phyloP scores from a whole-genome alignment of 2,888 invertebrate species.

The Lasioglossum pauxillum region DNA sequence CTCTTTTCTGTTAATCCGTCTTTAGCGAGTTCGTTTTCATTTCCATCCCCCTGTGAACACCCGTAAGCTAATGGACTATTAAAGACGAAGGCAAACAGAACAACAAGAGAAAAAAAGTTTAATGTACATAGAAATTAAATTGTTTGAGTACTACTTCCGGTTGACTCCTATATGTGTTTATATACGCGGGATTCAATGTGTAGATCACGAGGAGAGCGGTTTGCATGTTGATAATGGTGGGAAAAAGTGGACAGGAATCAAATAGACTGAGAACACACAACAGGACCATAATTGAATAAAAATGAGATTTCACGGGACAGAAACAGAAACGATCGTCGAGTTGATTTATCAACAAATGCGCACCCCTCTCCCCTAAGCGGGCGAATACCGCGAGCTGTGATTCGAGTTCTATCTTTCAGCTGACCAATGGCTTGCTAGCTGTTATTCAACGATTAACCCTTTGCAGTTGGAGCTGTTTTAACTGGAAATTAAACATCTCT shows the following conservation, averaged over 20 bases:
- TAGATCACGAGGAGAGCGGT: slow-evolving; percentile 63
- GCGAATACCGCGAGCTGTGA: slow-evolving; percentile 74
- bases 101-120: slow-evolving; percentile 34
- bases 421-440: slow-evolving; percentile 64
- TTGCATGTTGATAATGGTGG: slow-evolving; percentile 51
- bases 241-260: neutral
- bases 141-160: slow-evolving; percentile 75
- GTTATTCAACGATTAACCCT: slow-evolving; percentile 66
- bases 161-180: slow-evolving; percentile 67
- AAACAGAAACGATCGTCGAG: slow-evolving; percentile 24
- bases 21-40: slow-evolving; percentile 67
- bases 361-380: slow-evolving; percentile 62
- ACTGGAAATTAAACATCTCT: no score
- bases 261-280: slow-evolving; percentile 64
- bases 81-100: slow-evolving; percentile 38
- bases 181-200: slow-evolving; percentile 37
- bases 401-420: slow-evolving; percentile 72
- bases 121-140: slow-evolving; percentile 80
- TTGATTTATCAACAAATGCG: slow-evolving; percentile 57
- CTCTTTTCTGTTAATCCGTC: slow-evolving; percentile 39
- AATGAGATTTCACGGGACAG: slow-evolving; percentile 36
- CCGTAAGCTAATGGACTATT: slow-evolving; percentile 54
- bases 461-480: no score
- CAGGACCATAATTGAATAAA: slow-evolving; percentile 56
- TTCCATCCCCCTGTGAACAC: slow-evolving; percentile 46